Evolutionary conservation across 2,113 vertebrate genomes (phyloP), one percentile per base, ranked within the genome.

Genomic region (Neomonachus schauinslandi): DNA sequence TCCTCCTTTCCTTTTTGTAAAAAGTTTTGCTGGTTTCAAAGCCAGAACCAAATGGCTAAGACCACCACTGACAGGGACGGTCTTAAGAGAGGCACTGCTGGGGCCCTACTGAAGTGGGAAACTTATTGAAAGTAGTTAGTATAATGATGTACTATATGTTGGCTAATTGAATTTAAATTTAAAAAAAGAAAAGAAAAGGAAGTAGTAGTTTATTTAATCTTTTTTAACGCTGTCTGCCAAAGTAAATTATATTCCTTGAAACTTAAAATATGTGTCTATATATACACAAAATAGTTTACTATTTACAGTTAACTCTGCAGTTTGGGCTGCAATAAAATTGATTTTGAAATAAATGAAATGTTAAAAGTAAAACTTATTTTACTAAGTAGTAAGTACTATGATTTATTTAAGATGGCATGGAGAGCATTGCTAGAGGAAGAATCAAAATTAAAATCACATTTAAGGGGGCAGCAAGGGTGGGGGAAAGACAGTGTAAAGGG

Each of bases 311-410:
- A 99, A 99, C 99, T 99, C 99, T 93, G 98, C 96, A 99, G 99
- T 98, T 99, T 99, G 99, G 99, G 99, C 98, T 99, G 99, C 99
- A 99, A 99, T 99, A 99, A 99, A 99, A 97, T 91, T 21, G 0
- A 98, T 95, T 97, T 98, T 98, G 16, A 91, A 98, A 98, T 96
- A 97, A 80, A 95, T 97, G 88, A 76, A 96, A 97, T 97, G 97
- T 98, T 95, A 97, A 98, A 98, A 98, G 93, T 98, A 98, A 74
- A 74, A 71, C 12, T 83, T 19, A 65, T 28, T 46, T 46, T 76
- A 76, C 26, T 51, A 39, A 33, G 31, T 57, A 85, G n/a, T 42
- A 51, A 80, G 31, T 67, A 91, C 57, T 53, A 42, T 61, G 51
- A 71, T 71, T 59, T 61, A 72, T 26, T 76, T 82, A 95, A 97